These are phyloP conservation scores for zebrafish (Danio rerio) DNA, from an alignment of 2,113 vertebrate genomes.

Conservation along the genomic window DNA sequence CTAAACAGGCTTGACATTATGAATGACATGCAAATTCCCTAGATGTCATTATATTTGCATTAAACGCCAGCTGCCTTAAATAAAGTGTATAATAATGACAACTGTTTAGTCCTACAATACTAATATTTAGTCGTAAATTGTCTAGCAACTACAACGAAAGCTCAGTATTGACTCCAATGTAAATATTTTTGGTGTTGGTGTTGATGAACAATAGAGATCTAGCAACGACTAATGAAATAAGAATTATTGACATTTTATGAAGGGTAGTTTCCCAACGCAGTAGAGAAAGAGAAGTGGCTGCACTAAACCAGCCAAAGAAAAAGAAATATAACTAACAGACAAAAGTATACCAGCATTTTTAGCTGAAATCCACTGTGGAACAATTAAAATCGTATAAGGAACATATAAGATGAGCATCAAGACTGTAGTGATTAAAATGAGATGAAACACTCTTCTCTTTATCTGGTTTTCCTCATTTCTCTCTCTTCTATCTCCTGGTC, in stretches of 20 bases:
- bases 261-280: not conserved
- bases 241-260: not conserved
- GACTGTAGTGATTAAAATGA: constrained; percentile 29
- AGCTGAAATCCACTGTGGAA: too few relatives aligned
- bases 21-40: too few relatives aligned
- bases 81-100: too few relatives aligned
- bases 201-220: not conserved
- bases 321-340: not conserved
- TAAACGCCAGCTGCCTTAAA: too few relatives aligned
- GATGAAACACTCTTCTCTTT: constrained; percentile 33
- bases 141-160: too few relatives aligned
- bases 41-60: too few relatives aligned
- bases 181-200: too few relatives aligned
- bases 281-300: constrained; percentile 28
- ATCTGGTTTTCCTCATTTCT: not conserved
- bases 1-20: too few relatives aligned
- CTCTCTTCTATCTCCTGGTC: constrained; percentile 30
- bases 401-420: not conserved
- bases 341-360: not conserved
- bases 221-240: not conserved
- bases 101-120: too few relatives aligned
- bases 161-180: too few relatives aligned
- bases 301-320: not conserved
- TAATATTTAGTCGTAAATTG: too few relatives aligned
- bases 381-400: not conserved